These are phyloP conservation scores for Platycheirus rosarum DNA, from an alignment of 2,888 invertebrate genomes.

Conservation along the genomic window DNA sequence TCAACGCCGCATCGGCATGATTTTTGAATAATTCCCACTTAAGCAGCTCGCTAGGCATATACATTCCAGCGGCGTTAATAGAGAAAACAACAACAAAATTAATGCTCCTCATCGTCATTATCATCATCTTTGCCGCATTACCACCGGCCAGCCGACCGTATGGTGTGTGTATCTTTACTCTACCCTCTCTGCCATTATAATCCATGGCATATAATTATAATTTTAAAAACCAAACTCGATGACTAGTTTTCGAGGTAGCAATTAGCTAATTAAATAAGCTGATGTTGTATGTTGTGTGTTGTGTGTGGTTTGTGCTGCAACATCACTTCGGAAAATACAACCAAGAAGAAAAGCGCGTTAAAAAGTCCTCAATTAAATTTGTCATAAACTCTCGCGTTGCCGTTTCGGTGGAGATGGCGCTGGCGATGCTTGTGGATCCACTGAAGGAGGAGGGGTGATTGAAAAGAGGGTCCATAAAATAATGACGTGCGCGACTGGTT, in stretches of 20 bases:
- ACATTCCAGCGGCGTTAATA: background rate
- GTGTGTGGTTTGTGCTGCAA: slow-evolving; percentile 11
- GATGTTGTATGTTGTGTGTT: slow-evolving; percentile 26
- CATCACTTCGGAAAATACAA: slow-evolving; percentile 1
- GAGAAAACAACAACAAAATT: slow-evolving; percentile 23
- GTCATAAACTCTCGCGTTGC: slow-evolving; percentile 31
- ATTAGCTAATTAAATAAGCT: slow-evolving; percentile 73
- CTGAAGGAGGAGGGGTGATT: background rate
- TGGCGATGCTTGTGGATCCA: background rate
- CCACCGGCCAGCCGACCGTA: slow-evolving; percentile 42
- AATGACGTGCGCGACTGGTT: slow-evolving; percentile 68
- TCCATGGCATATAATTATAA: slow-evolving; percentile 66
- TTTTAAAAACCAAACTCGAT: slow-evolving; percentile 58
- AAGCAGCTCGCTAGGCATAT: slow-evolving; percentile 9
- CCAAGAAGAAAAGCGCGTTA: slow-evolving; percentile 29
- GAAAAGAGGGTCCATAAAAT: slow-evolving; percentile 49
- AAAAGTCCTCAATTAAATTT: slow-evolving; percentile 48
- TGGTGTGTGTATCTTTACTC: slow-evolving; percentile 26
- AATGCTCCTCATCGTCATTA: slow-evolving; percentile 32
- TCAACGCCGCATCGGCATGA: too few species aligned
- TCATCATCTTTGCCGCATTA: slow-evolving; percentile 51
- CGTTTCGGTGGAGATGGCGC: slow-evolving; percentile 8
- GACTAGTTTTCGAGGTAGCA: slow-evolving; percentile 70
- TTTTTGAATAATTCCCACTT: slow-evolving; percentile 43
- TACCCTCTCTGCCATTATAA: slow-evolving; percentile 31